Evolutionary conservation across 1,140 invertebrate genomes (phyloP), one percentile per base, ranked within the genome.

Genomic region (Drosophila busckii): DNA sequence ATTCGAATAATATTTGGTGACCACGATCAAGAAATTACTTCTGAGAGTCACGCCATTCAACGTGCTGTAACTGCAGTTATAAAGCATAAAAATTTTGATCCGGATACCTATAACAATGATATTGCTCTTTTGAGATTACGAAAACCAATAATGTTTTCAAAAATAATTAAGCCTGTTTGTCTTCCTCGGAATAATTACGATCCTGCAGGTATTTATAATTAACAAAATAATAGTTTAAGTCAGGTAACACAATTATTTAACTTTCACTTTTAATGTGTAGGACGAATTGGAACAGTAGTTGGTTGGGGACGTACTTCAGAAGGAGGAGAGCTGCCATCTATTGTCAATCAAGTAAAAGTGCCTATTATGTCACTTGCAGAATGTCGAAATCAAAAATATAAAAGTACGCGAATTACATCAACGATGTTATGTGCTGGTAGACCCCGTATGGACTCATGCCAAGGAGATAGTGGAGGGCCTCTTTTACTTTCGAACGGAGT

Each of bases 81-180:
- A 62, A 90, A 93, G 49, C 94, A 96, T 70, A 89, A 93, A 23
- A 93, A 93, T 85, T 96, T 96, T 78, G 93, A 96, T 83, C 90
- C 92, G 3, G 93, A 94, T 64, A 93, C 93, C 0, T 96, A 95
- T 78, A 95, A 96, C 85, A 95, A 96, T 71, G 95, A 97, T 78
- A 94, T 96, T 35, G 95, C 95, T 0, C 86, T 97, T 15, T 87
- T 96, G 2, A 93, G 91, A 75, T 86, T 97, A 23, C 86, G 94
- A 9, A 93, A 94, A 78, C 91, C 93, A 0, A 93, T 96, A 1
- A 88, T 88, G 16, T 95, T 95, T 78, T 92, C 92, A 0, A 95
- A 94, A 88, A 93, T 91, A 38, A 92, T 96, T 54, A 91, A 91
- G 55, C 94, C 95, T 0, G 91, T 96, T 6, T 96, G 95, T 86